Percentiles rank a stretch among this genome's conserved stretches.
These are phyloP conservation scores for Halictus quadricinctus DNA, from an alignment of 2,888 invertebrate genomes.

Conservation along the genomic window DNA sequence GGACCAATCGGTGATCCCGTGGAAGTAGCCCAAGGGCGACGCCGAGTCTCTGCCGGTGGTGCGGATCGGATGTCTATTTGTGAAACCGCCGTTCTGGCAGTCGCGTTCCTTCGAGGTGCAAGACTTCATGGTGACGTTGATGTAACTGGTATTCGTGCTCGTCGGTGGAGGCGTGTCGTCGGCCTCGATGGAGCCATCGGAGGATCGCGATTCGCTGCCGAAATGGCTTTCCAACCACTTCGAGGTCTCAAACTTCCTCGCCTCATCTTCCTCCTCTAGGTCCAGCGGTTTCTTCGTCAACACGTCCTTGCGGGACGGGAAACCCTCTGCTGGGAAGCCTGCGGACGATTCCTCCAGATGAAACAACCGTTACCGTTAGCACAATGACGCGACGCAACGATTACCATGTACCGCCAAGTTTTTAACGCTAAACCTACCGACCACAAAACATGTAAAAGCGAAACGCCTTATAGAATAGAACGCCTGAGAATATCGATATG, in stretches of 20 bases:
- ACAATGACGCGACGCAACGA: background rate
- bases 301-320: slow-evolving; percentile 89
- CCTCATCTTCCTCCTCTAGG: slow-evolving; percentile 94
- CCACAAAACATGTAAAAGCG: background rate
- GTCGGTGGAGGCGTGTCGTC: slow-evolving; percentile 85
- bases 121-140: slow-evolving; percentile 90
- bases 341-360: background rate
- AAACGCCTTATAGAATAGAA: background rate
- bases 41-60: slow-evolving; percentile 70
- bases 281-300: slow-evolving; percentile 92
- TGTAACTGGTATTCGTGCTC: slow-evolving; percentile 88
- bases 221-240: slow-evolving; percentile 96
- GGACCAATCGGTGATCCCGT: slow-evolving; percentile 92
- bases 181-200: slow-evolving; percentile 88
- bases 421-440: background rate
- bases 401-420: background rate
- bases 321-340: slow-evolving; percentile 76
- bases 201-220: slow-evolving; percentile 92
- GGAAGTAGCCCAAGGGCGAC: slow-evolving; percentile 84
- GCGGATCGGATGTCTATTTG: slow-evolving; percentile 78
- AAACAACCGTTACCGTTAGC: background rate
- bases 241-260: slow-evolving; percentile 93
- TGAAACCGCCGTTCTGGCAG: slow-evolving; percentile 58
- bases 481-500: too few species aligned
- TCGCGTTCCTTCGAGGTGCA: slow-evolving; percentile 71